These are phyloP conservation scores for Nephila pilipes DNA, from an alignment of 1,140 invertebrate species.

Conservation along the genomic window DNA sequence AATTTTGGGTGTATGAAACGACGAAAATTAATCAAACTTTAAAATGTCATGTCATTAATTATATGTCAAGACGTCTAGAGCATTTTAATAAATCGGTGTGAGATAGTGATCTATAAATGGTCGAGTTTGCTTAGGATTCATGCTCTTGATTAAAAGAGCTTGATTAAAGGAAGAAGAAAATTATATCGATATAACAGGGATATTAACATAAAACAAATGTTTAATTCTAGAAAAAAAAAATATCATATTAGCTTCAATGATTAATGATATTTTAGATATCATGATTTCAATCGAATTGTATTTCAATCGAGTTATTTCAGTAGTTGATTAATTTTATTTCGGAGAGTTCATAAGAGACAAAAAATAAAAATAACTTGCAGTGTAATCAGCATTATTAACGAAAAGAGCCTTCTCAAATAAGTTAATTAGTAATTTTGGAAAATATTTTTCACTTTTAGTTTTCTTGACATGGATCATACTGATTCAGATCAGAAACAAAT, in stretches of 20 bases:
- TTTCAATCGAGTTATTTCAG: not conserved
- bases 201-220: constrained; percentile 25
- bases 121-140: not conserved
- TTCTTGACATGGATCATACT: too few relatives aligned
- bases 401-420: not conserved
- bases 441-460: too few relatives aligned
- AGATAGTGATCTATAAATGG: constrained; percentile 9
- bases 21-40: constrained; percentile 33
- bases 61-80: not conserved
- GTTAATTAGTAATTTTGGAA: not conserved
- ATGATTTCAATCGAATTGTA: constrained; percentile 16
- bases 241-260: not conserved
- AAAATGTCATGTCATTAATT: constrained; percentile 29
- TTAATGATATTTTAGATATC: not conserved
- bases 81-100: constrained; percentile 46
- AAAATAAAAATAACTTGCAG: not conserved
- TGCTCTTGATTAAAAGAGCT: constrained; percentile 47
- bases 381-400: not conserved
- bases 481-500: too few relatives aligned
- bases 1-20: not conserved
- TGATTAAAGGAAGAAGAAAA: not conserved
- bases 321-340: not conserved
- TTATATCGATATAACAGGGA: not conserved
- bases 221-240: constrained; percentile 22
- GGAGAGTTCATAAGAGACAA: not conserved